Conservation (phyloP, 1,140 invertebrate species). For the Drosophila lowei region DNA sequence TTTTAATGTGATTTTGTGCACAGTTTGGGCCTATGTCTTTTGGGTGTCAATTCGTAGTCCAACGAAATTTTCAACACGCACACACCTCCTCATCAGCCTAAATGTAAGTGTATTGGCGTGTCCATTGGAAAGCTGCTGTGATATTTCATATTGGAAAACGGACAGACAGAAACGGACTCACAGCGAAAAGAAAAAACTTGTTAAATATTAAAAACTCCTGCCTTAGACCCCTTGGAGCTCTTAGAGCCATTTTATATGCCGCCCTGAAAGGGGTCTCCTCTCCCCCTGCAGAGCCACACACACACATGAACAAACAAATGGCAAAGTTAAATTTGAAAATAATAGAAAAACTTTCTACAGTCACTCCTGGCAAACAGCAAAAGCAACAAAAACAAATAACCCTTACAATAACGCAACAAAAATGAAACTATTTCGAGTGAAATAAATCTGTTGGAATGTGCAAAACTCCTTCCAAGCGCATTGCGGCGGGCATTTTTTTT, state of each 20-base stretch:
- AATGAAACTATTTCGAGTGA: constrained; percentile 82
- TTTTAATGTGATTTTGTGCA: no score
- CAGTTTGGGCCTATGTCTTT: no score
- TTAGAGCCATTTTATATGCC: constrained; percentile 5
- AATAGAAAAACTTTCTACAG: constrained; percentile 79
- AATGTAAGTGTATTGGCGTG: no score
- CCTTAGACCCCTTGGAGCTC: constrained; percentile 6
- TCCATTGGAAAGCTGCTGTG: constrained; percentile 23
- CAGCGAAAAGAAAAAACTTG: constrained; percentile 37
- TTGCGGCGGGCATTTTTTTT: constrained; percentile 69
- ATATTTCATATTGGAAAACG: constrained; percentile 67
- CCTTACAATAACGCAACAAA: constrained; percentile 70
- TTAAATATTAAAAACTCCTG: constrained; percentile 36
- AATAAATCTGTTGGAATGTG: constrained; percentile 81
- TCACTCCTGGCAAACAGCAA: constrained; percentile 58
- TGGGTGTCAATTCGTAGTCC: no score
- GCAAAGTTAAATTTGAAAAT: constrained; percentile 82
- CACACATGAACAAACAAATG: constrained; percentile 69
- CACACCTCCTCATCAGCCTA: no score
- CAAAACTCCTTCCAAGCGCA: constrained; percentile 75
- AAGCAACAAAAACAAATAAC: constrained; percentile 55
- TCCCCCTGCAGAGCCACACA: constrained; percentile 27
- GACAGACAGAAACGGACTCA: constrained; percentile 11
- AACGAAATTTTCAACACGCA: no score
- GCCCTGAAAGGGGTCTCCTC: neutral